Conservation (phyloP, 2,113 vertebrate species). For the Apistogramma diplotaenia region DNA sequence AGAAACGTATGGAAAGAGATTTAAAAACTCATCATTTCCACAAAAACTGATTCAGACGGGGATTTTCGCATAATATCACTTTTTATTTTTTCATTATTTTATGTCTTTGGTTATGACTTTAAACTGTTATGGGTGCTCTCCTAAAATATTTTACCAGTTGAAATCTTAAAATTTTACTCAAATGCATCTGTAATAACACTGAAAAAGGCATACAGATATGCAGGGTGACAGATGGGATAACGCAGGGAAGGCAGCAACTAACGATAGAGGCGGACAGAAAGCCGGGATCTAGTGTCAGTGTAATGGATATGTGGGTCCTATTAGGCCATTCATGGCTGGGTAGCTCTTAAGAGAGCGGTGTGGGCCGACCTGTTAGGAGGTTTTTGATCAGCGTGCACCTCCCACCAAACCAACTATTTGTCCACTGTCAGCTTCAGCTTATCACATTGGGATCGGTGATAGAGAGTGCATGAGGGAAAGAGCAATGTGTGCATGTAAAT, state of each 20-base stretch:
- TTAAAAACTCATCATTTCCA: not conserved
- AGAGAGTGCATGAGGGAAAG: not conserved
- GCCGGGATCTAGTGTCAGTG: conserved; percentile 45
- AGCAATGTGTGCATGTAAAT: not conserved
- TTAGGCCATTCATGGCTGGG: conserved; percentile 68
- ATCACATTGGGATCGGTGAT: conserved; percentile 42
- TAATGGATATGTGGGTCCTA: conserved; percentile 60
- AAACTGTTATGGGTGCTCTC: not conserved
- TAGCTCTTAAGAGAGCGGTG: conserved; percentile 58
- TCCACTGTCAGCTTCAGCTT: conserved; percentile 30
- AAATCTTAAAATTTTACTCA: not conserved
- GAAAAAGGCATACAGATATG: not conserved
- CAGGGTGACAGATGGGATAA: not conserved
- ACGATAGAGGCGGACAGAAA: not conserved
- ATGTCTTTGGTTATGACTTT: not conserved
- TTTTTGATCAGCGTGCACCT: conserved; percentile 45
- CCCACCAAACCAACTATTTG: conserved; percentile 36
- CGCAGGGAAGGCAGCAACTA: not conserved
- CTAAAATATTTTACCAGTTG: not conserved
- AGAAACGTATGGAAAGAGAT: not conserved
- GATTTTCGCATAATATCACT: not conserved
- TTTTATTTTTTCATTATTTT: not conserved
- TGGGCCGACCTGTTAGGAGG: conserved; percentile 34
- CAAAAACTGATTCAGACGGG: not conserved
- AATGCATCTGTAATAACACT: not conserved